Conservation (phyloP, 2,113 vertebrate species). For the Etia nguti region DNA sequence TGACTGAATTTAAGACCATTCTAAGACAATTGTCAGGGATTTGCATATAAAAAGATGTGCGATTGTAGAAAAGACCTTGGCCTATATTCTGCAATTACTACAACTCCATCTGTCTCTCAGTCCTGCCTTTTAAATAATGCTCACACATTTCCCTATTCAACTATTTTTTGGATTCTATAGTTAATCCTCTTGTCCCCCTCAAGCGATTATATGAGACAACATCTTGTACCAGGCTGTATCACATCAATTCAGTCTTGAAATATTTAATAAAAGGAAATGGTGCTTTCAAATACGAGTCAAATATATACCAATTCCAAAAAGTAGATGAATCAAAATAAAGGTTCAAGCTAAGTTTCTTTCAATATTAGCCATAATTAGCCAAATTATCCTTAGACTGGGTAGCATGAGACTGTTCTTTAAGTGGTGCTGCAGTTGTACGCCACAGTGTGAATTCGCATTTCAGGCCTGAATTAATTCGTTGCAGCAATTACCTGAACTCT, state of each 20-base stretch:
- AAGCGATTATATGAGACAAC: background rate
- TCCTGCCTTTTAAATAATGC: slow-evolving; percentile 31
- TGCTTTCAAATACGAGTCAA: background rate
- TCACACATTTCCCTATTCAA: background rate
- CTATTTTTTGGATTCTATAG: background rate
- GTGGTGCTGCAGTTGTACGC: background rate
- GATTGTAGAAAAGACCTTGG: slow-evolving; percentile 44
- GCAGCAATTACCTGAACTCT: slow-evolving; percentile 26
- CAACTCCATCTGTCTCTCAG: slow-evolving; percentile 35
- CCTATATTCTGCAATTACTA: slow-evolving; percentile 48
- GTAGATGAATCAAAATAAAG: background rate
- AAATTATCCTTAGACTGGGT: background rate
- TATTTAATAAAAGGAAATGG: background rate
- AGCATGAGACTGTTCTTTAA: background rate
- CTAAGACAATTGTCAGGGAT: slow-evolving; percentile 42
- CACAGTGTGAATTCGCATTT: background rate
- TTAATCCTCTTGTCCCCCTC: slow-evolving; percentile 28
- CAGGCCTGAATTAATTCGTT: slow-evolving; percentile 16
- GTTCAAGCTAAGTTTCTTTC: background rate
- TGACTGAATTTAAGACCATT: slow-evolving; percentile 29
- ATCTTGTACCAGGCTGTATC: slow-evolving; percentile 23
- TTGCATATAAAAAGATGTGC: slow-evolving; percentile 43
- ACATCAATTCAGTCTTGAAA: slow-evolving; percentile 5
- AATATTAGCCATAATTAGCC: background rate
- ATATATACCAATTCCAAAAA: background rate